Conservation (phyloP, 2,113 vertebrate genomes). For the Orcinus orca region DNA sequence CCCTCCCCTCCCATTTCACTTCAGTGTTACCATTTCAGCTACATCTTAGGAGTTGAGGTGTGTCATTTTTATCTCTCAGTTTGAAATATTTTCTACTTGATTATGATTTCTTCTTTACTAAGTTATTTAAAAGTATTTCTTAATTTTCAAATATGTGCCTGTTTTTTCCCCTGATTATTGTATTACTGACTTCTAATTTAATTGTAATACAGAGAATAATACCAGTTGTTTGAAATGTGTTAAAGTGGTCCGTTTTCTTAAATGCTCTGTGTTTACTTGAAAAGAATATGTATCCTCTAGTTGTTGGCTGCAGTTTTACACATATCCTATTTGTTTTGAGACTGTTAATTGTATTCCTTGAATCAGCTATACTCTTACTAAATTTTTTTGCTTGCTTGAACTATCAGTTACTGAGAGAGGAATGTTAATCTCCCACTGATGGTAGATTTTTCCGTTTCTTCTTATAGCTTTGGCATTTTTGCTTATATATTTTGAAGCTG, state of each 20-base stretch:
- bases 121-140: neutral
- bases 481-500: neutral
- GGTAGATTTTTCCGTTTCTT: neutral
- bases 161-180: neutral
- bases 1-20: neutral
- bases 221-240: neutral
- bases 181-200: neutral
- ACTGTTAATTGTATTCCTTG: no score
- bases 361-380: neutral
- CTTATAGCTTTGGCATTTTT: neutral
- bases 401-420: neutral
- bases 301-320: neutral
- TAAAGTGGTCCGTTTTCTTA: neutral
- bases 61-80: neutral
- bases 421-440: neutral
- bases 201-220: neutral
- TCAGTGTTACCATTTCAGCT: neutral
- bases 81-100: neutral
- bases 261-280: neutral
- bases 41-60: neutral
- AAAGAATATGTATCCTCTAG: neutral
- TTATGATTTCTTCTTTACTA: neutral
- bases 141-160: neutral
- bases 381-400: neutral
- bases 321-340: neutral